Base-by-base conservation (phyloP, 2,113 vertebrate genomes). In the Cardinalis cardinalis region DNA sequence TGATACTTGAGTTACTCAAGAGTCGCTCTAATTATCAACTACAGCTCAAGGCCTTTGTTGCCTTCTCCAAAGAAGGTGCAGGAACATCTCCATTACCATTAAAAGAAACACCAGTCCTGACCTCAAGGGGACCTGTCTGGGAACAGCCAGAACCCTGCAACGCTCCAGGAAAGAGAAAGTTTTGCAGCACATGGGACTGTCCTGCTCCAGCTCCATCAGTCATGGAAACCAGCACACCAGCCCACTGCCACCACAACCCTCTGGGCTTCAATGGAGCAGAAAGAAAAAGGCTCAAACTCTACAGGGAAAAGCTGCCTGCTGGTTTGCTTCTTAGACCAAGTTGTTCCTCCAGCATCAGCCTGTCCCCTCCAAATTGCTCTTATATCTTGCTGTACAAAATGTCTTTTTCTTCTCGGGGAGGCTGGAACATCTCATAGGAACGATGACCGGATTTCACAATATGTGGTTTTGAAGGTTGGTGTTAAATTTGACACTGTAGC, bases 401-500 rank as follows among this genome's bases (percentile, higher is more conserved):
- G 14, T 60, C 83, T 55, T 84, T 34, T 40, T 46, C 70, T 81
- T 75, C 77, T 82, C 53, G 19, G n/a, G 49, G 24, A 64, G 32
- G 20, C 16, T 75, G 58, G 46, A 89, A 25, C 41, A 61, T 38
- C 73, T 79, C 41, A 9, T 51, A 70, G 66, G 38, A 90, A 90
- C 38, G 38, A 70, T 66, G 92, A 84, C 66, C 31, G 0, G 85
- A 77, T 90, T 91, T 84, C 70, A 86, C 64, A 77, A 88, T 10
- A 79, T 0, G 2, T 26, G 43, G 59, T 51, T 89, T 82, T 90
- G 77, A 87, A 95, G 84, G 66, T 41, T 84, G 87, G 71, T 79
- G 84, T 89, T 92, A 90, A 82, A 90, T 90, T 65, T 87, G 81
- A 92, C 92, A 92, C 88, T 61, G 77, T 65, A 87, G 63, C 77